phyloP scores from a whole-genome alignment of 2,888 invertebrate species.

The Imbricaverruca yamaguchii region DNA sequence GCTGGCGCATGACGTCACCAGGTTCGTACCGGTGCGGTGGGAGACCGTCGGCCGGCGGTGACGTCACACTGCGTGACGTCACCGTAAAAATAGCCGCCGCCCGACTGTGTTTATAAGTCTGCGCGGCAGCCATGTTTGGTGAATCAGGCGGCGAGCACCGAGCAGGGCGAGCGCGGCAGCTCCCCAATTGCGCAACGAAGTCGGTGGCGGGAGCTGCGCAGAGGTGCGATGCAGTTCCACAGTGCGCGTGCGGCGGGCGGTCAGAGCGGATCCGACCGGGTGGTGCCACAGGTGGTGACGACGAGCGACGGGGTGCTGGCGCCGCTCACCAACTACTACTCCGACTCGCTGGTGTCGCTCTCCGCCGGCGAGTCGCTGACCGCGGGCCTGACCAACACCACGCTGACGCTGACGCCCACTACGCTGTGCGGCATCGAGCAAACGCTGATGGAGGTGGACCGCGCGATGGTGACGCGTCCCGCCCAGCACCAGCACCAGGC shows the following conservation, averaged over 20 bases:
- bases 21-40: too few relatives aligned
- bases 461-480: constrained; percentile 54
- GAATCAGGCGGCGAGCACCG: not conserved
- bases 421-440: constrained; percentile 85
- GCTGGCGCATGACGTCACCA: too few relatives aligned
- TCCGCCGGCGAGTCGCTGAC: not conserved
- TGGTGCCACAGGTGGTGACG: not conserved
- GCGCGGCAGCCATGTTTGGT: not conserved
- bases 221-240: not conserved
- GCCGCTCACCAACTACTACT: not conserved
- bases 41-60: not conserved
- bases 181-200: not conserved
- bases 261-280: not conserved
- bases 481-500: constrained; percentile 66
- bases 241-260: not conserved
- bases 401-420: constrained; percentile 88
- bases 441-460: constrained; percentile 66
- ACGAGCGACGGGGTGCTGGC: not conserved
- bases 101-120: not conserved
- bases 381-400: constrained; percentile 61
- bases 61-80: not conserved
- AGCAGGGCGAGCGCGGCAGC: not conserved
- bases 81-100: not conserved
- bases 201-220: not conserved
- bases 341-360: not conserved